Base-by-base conservation (phyloP, 1,140 invertebrate genomes). In the Ectropis grisescens region DNA sequence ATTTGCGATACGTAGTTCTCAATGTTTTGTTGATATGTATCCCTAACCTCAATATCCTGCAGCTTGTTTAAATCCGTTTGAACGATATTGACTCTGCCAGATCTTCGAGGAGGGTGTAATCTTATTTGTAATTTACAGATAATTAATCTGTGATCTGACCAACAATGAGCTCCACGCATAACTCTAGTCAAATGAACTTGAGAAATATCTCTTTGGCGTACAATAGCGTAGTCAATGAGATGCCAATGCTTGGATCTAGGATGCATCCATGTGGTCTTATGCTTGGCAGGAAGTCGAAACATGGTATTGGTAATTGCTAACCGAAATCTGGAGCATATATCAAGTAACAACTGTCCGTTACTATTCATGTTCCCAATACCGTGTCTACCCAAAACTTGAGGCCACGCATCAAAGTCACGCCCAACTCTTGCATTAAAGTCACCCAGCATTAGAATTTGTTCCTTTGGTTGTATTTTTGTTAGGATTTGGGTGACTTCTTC, bases 231-330 rank as follows among this genome's bases (percentile, higher is more conserved):
- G 13, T 54, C 49, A 7, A 58, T 47, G 13, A 53, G 31, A 28
- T 50, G 50, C 47, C 43, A 49, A 28, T 57, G 46, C 11, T 44
- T 46, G 5, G 41, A 57, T 29, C 44, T 47, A 13, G 37, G 42
- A 13, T 52, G 48, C 43, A 52, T 56, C 41, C 45, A 52, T 11
- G 45, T 49, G 3, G 37, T 51, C 10, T 54, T 58, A 24, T 57
- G 28, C 8, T 61, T 61, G 5, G 32, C 36, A 10, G 50, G 13
- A 24, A 52, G 44, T 25, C 46, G 24, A 14, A 61, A 61, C 40
- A 48, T 41, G 1, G 50, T 60, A 16, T 48, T 60, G 1, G 47
- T 46, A 2, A 56, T 41, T 1, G 39, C 33, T 10, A 60, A 22
- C 0, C 38, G 3, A 25, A 33, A 48, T 42, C 54, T 32, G 11